These are phyloP conservation scores for Diplodus sargus DNA, from an alignment of 2,797 vertebrate species.

Conservation along the genomic window DNA sequence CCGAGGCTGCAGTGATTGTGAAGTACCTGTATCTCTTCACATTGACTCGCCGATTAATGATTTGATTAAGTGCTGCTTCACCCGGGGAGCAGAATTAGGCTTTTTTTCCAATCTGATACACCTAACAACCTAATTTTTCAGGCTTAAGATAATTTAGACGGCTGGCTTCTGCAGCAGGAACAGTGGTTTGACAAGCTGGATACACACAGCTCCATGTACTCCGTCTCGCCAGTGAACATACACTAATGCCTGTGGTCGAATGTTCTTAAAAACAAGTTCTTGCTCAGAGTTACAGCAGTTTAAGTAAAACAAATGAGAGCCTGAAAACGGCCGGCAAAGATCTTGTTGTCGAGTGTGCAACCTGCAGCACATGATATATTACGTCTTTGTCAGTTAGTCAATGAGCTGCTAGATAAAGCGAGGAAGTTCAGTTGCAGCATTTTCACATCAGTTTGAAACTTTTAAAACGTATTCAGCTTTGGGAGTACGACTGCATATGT, in stretches of 20 bases:
- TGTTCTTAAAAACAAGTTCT: conserved; percentile 41
- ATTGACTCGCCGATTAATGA: conserved; percentile 53
- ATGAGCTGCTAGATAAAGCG: not conserved
- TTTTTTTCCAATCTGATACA: conserved; percentile 55
- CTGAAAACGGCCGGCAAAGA: not conserved
- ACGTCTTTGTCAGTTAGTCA: conserved; percentile 9
- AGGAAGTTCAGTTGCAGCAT: not conserved
- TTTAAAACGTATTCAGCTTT: not conserved
- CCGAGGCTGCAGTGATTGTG: conserved; percentile 36
- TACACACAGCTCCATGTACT: not conserved
- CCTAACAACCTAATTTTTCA: conserved; percentile 40
- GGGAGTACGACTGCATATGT: too few species aligned
- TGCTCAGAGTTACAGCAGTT: conserved; percentile 20
- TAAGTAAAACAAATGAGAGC: conserved; percentile 44
- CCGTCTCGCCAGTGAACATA: conserved; percentile 23
- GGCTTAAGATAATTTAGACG: conserved; percentile 35
- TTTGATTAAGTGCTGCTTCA: conserved; percentile 52
- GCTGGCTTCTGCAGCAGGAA: not conserved
- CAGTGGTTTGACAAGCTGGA: conserved; percentile 39
- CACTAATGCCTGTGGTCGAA: conserved; percentile 8
- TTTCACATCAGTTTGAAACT: not conserved
- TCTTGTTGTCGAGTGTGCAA: conserved; percentile 20
- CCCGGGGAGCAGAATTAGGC: conserved; percentile 33
- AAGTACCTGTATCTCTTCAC: conserved; percentile 47
- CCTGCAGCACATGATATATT: conserved; percentile 20